Evolutionary conservation across 2,113 vertebrate species (phyloP), one percentile per base, ranked within the genome.

Genomic region (Oreochromis niloticus): DNA sequence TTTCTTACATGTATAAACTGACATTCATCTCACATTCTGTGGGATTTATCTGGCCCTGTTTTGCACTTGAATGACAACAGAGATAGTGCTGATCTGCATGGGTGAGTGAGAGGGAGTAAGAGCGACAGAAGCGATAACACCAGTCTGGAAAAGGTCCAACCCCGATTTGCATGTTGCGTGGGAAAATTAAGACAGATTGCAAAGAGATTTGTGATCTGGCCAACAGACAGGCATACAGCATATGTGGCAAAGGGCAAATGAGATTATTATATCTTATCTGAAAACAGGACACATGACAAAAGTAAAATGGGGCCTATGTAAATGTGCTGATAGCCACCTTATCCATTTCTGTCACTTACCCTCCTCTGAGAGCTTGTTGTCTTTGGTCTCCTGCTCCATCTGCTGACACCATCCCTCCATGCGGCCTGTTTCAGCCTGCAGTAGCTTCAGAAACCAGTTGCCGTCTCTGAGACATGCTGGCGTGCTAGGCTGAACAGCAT

Each of bases 361-460:
- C 82, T 96, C 95, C 83, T 96, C 99, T 91, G 98, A 98, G 88
- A 99, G 97, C 94, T 96, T 97, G 94, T 98, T 98, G 96, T 99
- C 98, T 97, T 98, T 98, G 96, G 98, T 98, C 96, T 99, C 99
- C 96, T 97, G 97, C 92, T 99, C 98, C 98, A 99, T 99, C 97
- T 99, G 99, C 86, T 97, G 97, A 95, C 99, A 99, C 99, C 99
- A 99, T 92, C 99, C 98, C 95, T 99, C 98, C 93, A 99, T 97
- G 82, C 99, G 97, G 83, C 98, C 98, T 0, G 98, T 98, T 92
- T 99, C 99, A 0, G 98, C 99, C 94, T 99, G 98, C 86, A 99
- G 97, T 81, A 99, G 97, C 96, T 99, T 99, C 91, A 99, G 95
- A 91, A 99, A 99, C 98, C 98, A 99, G 96, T 97, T 98, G 6